Percentiles rank a stretch among this genome's conserved stretches.
phyloP scores from a whole-genome alignment of 2,888 invertebrate species.

The Pyrocoelia pectoralis region DNA sequence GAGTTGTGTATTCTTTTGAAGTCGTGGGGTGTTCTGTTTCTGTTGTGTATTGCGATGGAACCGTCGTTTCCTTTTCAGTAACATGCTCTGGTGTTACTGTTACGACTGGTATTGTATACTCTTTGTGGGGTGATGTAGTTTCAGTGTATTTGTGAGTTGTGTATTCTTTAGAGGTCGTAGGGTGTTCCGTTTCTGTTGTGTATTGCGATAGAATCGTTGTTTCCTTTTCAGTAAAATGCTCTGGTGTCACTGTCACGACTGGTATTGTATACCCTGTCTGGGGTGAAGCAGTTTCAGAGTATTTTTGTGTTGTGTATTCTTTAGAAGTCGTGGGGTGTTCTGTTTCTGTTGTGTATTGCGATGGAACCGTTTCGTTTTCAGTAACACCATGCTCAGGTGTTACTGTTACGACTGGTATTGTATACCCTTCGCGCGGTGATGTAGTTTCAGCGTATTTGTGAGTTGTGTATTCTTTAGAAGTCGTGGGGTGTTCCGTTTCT shows the following conservation, averaged over 20 bases:
- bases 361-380: neutral
- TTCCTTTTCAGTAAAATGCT: neutral
- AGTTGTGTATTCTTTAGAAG: neutral
- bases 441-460: neutral
- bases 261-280: neutral
- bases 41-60: neutral
- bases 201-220: neutral
- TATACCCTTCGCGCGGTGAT: neutral
- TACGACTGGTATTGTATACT: neutral
- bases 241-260: neutral
- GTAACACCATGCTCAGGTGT: neutral
- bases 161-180: neutral
- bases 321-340: neutral
- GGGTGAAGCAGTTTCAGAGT: neutral
- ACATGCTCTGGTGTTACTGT: constrained; percentile 1
- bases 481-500: neutral
- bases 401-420: neutral
- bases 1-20: neutral
- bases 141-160: neutral
- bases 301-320: neutral
- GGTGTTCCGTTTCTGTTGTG: neutral
- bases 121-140: neutral
- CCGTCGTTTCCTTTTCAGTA: neutral
- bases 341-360: neutral
- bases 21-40: neutral